Base-by-base conservation (phyloP, 1,140 invertebrate species). In the Danaus melanippus region DNA sequence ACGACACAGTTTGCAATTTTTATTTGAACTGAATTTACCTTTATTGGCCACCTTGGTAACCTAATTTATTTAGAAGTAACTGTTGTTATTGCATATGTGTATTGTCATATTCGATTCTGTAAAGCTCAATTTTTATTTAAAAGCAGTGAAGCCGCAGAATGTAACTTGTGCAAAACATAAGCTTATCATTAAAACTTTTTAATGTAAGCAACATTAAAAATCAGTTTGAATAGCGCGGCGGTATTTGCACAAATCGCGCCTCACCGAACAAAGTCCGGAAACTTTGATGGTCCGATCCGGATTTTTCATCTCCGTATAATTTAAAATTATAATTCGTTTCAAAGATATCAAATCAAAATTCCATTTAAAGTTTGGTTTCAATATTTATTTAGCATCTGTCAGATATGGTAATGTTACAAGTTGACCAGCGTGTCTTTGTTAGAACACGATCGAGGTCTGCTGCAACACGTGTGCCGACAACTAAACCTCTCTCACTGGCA, bases 311-410 rank as follows among this genome's bases (percentile, higher is more conserved):
- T 78, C 67, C 64, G 68, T 71, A 74, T 79, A 76, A 84, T 84
- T 84, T 84, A 74, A 78, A 84, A 84, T 84, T 84, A 84, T 81
- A 84, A 84, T 82, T 67, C 70, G 67, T 65, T 53, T 65, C 62
- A 65, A 81, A 82, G 81, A 78, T 82, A 84, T 82, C 79, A 78
- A 84, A 84, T 84, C 78, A 84, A 82, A 84, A 84, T 84, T 81
- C 78, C 78, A 84, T 84, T 82, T 81, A 79, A 81, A 81, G 66
- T 84, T 78, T 53, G 60, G 74, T 79, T 82, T 78, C 78, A 79
- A 81, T 82, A 82, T 82, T 82, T 79, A 74, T 79, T 80, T 71
- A 71, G 59, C 65, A 60, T 72, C 67, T 80, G 79, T 64, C 66
- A 66, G 71, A 56, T 75, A 75, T 74, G 73, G 47, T 78, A 71